Base-by-base conservation (phyloP, 2,888 invertebrate genomes). In the Drosophila lacicola region DNA sequence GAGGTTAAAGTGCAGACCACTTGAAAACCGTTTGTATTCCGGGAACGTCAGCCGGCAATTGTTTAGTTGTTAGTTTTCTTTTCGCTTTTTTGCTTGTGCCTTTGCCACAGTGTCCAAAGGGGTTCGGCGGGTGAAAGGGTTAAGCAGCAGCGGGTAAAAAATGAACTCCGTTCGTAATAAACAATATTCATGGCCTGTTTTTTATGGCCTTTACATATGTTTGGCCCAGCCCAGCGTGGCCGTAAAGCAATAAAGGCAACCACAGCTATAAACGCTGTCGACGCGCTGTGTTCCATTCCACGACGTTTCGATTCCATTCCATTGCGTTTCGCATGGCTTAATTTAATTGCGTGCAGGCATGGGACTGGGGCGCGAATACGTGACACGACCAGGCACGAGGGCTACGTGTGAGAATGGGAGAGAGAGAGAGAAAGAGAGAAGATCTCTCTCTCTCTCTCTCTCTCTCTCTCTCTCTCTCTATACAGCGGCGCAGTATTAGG, bases 11-110 rank as follows among this genome's bases (percentile, higher is more conserved):
- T 49, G 29, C 25, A 33, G 14, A 34, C 33, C 41, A 34, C 25
- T 34, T 54, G 37, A 51, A 50, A 50, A 14, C 19, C n/a, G 51
- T 45, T 65, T 13, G 53, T 55, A 65, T 78, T 76, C 77, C 47
- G 39, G 47, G 80, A 78, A 78, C 33, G 67, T 44, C 64, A 70
- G 76, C 36, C 64, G 66, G 54, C 44, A 58, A 60, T 68, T 82
- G 72, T 78, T 84, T 81, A 68, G 61, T 82, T 73, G 74, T 84
- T 81, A 68, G 61, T 82, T 73, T 78, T 78, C 74, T 84, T 81
- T 70, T 63, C 82, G 54, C 49, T 21, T 42, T 47, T 13, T 29
- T 8, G 29, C 29, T 29, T 8, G 29, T 25, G 25, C 25, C 25
- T 2, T 25, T 25, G 25, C 8, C 8, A 29, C 8, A 29, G 0